phyloP scores from a whole-genome alignment of 53 echinoderm and acorn worm species.

The Luidia sarsii region DNA sequence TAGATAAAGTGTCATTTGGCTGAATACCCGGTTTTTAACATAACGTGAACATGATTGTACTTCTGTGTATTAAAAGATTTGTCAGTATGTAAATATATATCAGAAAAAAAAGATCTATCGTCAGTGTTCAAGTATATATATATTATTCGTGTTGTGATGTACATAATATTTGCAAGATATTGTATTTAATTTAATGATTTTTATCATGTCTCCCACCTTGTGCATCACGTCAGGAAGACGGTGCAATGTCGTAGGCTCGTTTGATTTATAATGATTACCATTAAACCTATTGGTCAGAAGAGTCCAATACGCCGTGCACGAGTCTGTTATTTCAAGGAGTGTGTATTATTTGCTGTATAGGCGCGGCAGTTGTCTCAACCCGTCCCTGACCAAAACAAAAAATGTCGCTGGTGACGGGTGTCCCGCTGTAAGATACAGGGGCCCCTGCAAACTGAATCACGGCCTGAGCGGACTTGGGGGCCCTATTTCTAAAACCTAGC shows the following conservation, averaged over 20 bases:
- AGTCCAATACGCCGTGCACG: no score
- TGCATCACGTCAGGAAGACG: constrained; percentile 29
- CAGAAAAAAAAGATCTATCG: constrained; percentile 28
- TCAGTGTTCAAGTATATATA: constrained; percentile 43
- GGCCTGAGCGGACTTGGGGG: no score
- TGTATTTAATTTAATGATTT: constrained; percentile 47
- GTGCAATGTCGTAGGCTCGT: constrained; percentile 57
- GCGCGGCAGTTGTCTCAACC: no score
- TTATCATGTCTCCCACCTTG: constrained; percentile 53
- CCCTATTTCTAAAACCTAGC: no score
- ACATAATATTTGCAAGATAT: constrained; percentile 51
- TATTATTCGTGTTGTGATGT: constrained; percentile 53
- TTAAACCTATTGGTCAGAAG: constrained; percentile 32
- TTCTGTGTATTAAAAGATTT: constrained; percentile 3
- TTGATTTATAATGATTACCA: constrained; percentile 5
- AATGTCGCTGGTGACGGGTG: no score
- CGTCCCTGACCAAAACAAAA: no score
- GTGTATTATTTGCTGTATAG: no score
- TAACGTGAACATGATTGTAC: constrained; percentile 4
- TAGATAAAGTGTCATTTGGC: constrained; percentile 46
- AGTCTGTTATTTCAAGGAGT: no score
- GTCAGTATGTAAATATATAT: constrained; percentile 22
- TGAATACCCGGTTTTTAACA: constrained; percentile 28
- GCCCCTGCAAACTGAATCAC: no score
- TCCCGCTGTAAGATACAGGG: no score